Conservation (phyloP, 1,140 invertebrate species). For the Drosophila mauritiana region DNA sequence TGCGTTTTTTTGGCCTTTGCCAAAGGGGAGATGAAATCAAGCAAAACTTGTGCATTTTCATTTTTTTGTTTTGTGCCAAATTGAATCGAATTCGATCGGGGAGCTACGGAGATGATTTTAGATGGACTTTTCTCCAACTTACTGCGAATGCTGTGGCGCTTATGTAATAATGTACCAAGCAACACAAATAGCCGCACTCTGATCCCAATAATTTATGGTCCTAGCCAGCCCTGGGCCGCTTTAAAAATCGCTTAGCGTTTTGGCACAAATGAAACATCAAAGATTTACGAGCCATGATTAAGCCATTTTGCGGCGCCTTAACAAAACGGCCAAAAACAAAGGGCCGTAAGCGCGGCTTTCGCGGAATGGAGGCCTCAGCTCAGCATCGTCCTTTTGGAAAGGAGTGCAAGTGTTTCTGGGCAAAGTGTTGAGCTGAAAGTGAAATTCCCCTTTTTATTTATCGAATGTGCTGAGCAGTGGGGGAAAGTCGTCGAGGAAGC, state of each 20-base stretch:
- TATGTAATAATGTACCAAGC: slow-evolving; percentile 35
- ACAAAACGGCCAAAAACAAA: slow-evolving; percentile 56
- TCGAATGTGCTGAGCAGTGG: slow-evolving; percentile 53
- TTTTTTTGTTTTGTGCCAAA: slow-evolving; percentile 45
- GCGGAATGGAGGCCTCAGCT: slow-evolving; percentile 10
- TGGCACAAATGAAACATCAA: slow-evolving; percentile 82
- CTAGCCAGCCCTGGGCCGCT: slow-evolving; percentile 42
- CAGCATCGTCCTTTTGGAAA: slow-evolving; percentile 3
- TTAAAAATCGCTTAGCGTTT: slow-evolving; percentile 80
- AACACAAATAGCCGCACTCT: slow-evolving; percentile 60
- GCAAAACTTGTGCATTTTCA: slow-evolving; percentile 38
- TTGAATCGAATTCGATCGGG: slow-evolving; percentile 39
- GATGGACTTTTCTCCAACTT: background rate
- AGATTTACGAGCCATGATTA: slow-evolving; percentile 83
- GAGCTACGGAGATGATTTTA: slow-evolving; percentile 3
- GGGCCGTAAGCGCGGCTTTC: slow-evolving; percentile 4
- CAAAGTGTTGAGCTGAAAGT: slow-evolving; percentile 64
- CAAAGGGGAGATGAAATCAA: slow-evolving; percentile 38
- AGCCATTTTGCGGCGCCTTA: slow-evolving; percentile 62
- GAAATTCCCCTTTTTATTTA: slow-evolving; percentile 65
- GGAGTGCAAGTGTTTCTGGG: slow-evolving; percentile 53
- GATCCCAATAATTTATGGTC: slow-evolving; percentile 70
- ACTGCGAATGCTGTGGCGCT: slow-evolving; percentile 8
- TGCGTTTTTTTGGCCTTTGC: slow-evolving; percentile 33
- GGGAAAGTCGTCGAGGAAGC: background rate